Conservation (phyloP, 2,113 vertebrate genomes). For the Entelurus aequoreus region DNA sequence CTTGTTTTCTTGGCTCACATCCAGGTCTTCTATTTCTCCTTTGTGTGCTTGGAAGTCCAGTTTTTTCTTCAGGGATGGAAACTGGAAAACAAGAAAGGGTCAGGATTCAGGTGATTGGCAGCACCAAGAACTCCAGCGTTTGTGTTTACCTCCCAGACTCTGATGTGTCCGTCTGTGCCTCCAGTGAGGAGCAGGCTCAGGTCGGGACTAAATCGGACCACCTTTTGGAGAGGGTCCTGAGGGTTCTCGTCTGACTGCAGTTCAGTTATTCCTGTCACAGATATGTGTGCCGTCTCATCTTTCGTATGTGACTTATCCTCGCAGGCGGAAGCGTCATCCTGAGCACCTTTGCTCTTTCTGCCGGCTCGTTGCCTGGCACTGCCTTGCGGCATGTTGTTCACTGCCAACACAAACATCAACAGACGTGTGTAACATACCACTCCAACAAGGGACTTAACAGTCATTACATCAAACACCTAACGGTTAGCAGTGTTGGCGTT, state of each 20-base stretch:
- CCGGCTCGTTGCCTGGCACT: conserved; percentile 55
- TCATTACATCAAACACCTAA: too few relatives aligned
- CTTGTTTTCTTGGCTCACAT: conserved; percentile 84
- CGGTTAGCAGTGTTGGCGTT: too few relatives aligned
- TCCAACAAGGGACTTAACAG: too few relatives aligned
- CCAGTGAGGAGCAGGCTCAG: conserved; percentile 81
- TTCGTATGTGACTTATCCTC: conserved; percentile 39
- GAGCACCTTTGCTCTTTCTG: conserved; percentile 38
- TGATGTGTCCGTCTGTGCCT: conserved; percentile 81
- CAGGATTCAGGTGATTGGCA: background rate
- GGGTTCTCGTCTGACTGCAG: conserved; percentile 83
- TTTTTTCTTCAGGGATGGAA: conserved; percentile 83
- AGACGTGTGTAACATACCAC: background rate
- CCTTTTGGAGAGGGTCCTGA: conserved; percentile 84
- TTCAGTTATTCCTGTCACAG: conserved; percentile 70
- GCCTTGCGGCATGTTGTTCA: conserved; percentile 35
- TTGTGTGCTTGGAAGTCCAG: conserved; percentile 87
- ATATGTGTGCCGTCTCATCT: conserved; percentile 63
- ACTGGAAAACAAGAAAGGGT: conserved; percentile 62
- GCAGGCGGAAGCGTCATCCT: conserved; percentile 3
- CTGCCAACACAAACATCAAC: background rate
- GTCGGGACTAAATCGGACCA: conserved; percentile 81
- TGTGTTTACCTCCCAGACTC: conserved; percentile 85
- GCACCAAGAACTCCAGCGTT: too few relatives aligned
- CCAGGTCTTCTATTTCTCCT: conserved; percentile 86